phyloP scores from a whole-genome alignment of 2,113 vertebrate species.

The Notothenia coriiceps region DNA sequence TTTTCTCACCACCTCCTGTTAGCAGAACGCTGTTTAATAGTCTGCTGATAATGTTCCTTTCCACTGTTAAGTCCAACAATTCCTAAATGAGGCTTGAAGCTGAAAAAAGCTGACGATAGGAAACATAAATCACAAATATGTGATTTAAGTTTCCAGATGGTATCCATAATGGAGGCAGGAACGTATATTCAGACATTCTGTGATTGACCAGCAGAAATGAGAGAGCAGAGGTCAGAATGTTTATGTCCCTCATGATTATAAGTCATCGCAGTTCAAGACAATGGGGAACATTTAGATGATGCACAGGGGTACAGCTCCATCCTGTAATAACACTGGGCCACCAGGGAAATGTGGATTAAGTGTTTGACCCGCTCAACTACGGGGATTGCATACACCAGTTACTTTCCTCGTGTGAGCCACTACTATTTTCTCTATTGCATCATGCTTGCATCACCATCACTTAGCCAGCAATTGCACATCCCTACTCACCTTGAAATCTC shows the following conservation, averaged over 20 bases:
- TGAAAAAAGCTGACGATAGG: slow-evolving; percentile 23
- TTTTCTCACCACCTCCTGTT: slow-evolving; percentile 53
- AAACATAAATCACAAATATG: slow-evolving; percentile 47
- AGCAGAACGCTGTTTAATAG: slow-evolving; percentile 63
- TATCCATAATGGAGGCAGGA: slow-evolving; percentile 39
- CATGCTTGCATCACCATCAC: slow-evolving; percentile 56
- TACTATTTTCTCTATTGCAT: slow-evolving; percentile 50
- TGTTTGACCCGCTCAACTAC: slow-evolving; percentile 55
- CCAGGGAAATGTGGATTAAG: slow-evolving; percentile 52
- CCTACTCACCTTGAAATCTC: slow-evolving; percentile 56
- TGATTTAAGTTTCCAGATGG: slow-evolving; percentile 65
- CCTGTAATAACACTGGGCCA: slow-evolving; percentile 51
- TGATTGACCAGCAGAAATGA: slow-evolving; percentile 49
- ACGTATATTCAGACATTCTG: slow-evolving; percentile 46
- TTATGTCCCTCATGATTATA: slow-evolving; percentile 60
- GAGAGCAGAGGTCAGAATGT: slow-evolving; percentile 66
- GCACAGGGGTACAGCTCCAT: slow-evolving; percentile 38
- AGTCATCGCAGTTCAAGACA: slow-evolving; percentile 52
- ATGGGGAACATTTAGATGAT: slow-evolving; percentile 48
- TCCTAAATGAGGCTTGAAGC: slow-evolving; percentile 6
- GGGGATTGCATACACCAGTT: slow-evolving; percentile 27
- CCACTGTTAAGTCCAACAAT: slow-evolving; percentile 32
- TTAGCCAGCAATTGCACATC: slow-evolving; percentile 46
- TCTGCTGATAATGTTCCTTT: slow-evolving; percentile 66
- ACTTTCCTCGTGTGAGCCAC: slow-evolving; percentile 49